These are phyloP conservation scores for Gymnocephalus cernua DNA, from an alignment of 2,113 vertebrate genomes.

Conservation along the genomic window DNA sequence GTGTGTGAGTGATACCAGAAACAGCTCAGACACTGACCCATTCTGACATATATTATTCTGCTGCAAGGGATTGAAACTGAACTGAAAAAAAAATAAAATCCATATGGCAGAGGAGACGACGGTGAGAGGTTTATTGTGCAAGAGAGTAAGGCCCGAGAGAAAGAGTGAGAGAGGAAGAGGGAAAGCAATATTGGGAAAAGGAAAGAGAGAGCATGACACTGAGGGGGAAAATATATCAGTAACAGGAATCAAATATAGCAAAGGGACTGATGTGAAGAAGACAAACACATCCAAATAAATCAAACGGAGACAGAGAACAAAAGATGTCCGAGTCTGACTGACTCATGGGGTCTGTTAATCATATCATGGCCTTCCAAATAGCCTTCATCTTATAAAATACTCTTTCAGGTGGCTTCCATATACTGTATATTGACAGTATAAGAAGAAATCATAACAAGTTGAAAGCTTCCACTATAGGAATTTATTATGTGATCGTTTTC, in stretches of 20 bases:
- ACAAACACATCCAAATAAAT: conserved; percentile 62
- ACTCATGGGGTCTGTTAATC: conserved; percentile 60
- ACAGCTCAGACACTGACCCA: conserved; percentile 70
- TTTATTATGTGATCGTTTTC: background rate
- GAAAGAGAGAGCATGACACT: conserved; percentile 20
- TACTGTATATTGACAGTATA: conserved; percentile 24
- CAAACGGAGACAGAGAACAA: conserved; percentile 53
- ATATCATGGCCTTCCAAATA: conserved; percentile 48
- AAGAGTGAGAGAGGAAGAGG: conserved; percentile 10
- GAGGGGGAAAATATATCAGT: conserved; percentile 45
- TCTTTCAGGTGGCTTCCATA: conserved; percentile 31
- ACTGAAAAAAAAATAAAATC: conserved; percentile 70
- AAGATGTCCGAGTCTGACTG: conserved; percentile 43
- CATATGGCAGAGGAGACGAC: conserved; percentile 66
- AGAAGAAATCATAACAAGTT: conserved; percentile 21
- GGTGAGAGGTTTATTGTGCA: conserved; percentile 72
- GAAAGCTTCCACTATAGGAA: conserved; percentile 7
- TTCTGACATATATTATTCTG: conserved; percentile 76
- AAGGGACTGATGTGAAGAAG: conserved; percentile 44
- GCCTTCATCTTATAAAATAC: conserved; percentile 40
- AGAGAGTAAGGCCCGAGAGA: conserved; percentile 43
- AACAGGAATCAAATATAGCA: conserved; percentile 60
- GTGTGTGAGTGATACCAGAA: conserved; percentile 39
- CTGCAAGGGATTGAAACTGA: conserved; percentile 70
- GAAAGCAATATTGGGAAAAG: background rate